phyloP scores from a whole-genome alignment of 2,888 invertebrate species.

The Campoletis raptor region DNA sequence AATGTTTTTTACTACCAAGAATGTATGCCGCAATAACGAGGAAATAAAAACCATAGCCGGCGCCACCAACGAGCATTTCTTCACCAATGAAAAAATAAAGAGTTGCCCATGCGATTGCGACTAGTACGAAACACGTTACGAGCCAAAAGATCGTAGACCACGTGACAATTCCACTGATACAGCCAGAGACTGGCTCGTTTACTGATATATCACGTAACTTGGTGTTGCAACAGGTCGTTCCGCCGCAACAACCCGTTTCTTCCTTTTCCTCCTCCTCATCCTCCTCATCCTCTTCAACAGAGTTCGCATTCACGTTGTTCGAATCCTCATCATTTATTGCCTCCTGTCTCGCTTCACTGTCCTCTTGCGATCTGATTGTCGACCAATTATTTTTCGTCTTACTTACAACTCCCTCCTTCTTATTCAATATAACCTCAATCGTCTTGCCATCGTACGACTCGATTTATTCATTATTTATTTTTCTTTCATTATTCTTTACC shows the following conservation, averaged over 20 bases:
- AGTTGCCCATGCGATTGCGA: constrained; percentile 72
- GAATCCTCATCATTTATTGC: constrained; percentile 27
- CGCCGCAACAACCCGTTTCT: constrained; percentile 74
- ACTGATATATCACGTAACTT: constrained; percentile 75
- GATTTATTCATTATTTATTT: constrained; percentile 10
- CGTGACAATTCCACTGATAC: constrained; percentile 69
- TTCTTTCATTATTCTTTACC: neutral
- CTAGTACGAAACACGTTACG: constrained; percentile 66
- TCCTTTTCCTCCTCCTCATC: constrained; percentile 38
- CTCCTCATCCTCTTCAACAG: constrained; percentile 31
- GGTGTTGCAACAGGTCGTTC: constrained; percentile 75
- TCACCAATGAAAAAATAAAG: constrained; percentile 77
- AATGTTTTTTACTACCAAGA: constrained; percentile 67
- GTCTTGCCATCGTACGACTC: neutral
- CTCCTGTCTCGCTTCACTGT: constrained; percentile 6
- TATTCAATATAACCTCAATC: constrained; percentile 23
- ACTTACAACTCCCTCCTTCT: neutral
- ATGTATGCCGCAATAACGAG: constrained; percentile 76
- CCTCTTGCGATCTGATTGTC: constrained; percentile 46
- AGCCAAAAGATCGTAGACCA: constrained; percentile 77
- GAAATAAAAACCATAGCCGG: constrained; percentile 75
- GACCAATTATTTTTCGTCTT: constrained; percentile 24
- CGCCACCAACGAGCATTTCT: constrained; percentile 76
- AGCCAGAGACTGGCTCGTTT: constrained; percentile 70
- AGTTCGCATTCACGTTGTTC: constrained; percentile 22